A percentile compares a stretch with the other conserved stretches of the same genome.
phyloP scores from a whole-genome alignment of 2,888 invertebrate species.

The Xylota sylvarum region DNA sequence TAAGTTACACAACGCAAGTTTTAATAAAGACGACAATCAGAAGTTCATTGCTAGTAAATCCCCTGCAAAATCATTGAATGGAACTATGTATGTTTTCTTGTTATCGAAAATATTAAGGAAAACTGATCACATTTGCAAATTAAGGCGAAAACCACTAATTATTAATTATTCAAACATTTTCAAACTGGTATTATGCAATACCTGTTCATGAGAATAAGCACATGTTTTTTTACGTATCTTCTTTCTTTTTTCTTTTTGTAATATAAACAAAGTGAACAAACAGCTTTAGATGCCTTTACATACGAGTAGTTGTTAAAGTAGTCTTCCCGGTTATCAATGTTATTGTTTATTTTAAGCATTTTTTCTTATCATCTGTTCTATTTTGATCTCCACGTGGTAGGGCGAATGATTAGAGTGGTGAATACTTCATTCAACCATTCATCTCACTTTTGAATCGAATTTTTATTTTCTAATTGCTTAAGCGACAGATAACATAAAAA shows the following conservation, averaged over 20 bases:
- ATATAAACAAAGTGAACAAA: not conserved
- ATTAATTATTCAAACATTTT: constrained; percentile 25
- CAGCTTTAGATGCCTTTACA: not conserved
- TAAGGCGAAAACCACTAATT: not conserved
- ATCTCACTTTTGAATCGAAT: no score
- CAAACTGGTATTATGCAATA: constrained; percentile 41
- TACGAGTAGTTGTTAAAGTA: no score
- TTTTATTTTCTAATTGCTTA: no score
- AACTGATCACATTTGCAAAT: not conserved
- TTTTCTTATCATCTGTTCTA: no score
- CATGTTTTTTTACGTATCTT: constrained; percentile 6
- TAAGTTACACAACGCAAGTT: not conserved
- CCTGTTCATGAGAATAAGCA: constrained; percentile 27
- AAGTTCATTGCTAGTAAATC: no score
- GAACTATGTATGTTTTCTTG: no score
- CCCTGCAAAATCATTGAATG: no score
- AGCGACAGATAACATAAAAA: no score
- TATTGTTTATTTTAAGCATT: constrained; percentile 1
- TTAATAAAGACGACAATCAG: not conserved
- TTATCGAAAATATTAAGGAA: no score
- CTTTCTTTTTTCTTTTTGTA: not conserved
- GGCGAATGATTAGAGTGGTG: no score
- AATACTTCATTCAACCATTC: no score
- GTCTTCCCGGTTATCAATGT: not conserved
- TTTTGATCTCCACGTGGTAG: no score